phyloP scores from a whole-genome alignment of 1,140 invertebrate genomes.

The Caenorhabditis tropicalis region DNA sequence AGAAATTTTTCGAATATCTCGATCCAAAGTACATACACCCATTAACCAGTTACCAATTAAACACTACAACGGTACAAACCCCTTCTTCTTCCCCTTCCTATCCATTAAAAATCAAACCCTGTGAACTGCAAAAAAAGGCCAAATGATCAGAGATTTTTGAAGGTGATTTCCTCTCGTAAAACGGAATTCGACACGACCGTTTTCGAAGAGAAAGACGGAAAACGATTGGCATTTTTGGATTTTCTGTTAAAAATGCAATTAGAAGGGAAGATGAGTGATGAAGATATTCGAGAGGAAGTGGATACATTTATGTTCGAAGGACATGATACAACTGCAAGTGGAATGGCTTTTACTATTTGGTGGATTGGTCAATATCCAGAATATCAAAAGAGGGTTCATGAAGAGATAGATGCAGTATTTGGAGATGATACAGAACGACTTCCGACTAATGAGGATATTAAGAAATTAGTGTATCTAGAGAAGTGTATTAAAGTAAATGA shows the following conservation, averaged over 20 bases:
- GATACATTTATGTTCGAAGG: conserved; percentile 82
- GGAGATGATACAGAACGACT: conserved; percentile 79
- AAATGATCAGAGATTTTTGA: conserved; percentile 25
- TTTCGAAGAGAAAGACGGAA: not conserved
- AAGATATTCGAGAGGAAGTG: conserved; percentile 78
- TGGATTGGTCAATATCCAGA: conserved; percentile 73
- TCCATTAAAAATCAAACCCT: not conserved
- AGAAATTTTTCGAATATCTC: too few species aligned
- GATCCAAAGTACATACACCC: not conserved
- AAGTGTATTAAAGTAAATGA: conserved; percentile 78
- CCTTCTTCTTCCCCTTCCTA: not conserved
- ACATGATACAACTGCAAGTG: conserved; percentile 87
- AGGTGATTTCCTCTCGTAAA: not conserved
- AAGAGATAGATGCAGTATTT: conserved; percentile 82
- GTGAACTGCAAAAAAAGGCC: not conserved
- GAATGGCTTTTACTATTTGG: conserved; percentile 77
- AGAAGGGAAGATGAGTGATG: conserved; percentile 75
- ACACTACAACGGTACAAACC: not conserved
- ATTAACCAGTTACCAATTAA: conserved; percentile 8
- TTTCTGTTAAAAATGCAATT: conserved; percentile 83
- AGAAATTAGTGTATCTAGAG: conserved; percentile 84
- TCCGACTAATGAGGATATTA: conserved; percentile 81
- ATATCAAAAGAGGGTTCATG: conserved; percentile 79
- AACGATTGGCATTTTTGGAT: conserved; percentile 82
- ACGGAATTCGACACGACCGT: not conserved